A percentile compares a stretch with the other conserved stretches of the same genome.
These are phyloP conservation scores for Imbricaverruca yamaguchii DNA, from an alignment of 2,888 invertebrate species.

Conservation along the genomic window DNA sequence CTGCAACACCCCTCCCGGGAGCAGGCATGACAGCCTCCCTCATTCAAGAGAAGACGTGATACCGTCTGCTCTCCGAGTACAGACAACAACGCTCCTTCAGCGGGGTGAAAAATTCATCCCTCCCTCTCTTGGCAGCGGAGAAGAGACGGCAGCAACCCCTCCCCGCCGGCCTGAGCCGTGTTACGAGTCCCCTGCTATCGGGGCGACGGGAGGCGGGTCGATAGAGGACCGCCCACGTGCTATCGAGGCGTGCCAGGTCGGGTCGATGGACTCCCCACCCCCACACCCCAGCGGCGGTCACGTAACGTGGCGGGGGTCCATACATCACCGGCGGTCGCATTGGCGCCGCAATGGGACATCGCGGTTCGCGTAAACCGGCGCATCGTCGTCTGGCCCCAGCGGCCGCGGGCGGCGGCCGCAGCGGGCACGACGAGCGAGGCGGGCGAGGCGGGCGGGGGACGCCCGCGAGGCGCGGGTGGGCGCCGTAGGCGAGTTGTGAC, in stretches of 20 bases:
- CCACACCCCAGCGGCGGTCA: not conserved
- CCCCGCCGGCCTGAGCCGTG: no score
- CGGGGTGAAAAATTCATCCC: no score
- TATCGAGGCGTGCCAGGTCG: not conserved
- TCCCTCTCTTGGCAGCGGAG: no score
- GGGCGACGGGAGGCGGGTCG: not conserved
- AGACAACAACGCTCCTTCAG: no score
- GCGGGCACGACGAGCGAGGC: not conserved
- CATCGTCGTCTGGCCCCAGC: not conserved
- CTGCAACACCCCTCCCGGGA: no score
- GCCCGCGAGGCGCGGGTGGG: no score
- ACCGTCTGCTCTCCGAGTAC: no score
- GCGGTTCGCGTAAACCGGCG: not conserved
- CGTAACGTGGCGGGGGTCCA: not conserved
- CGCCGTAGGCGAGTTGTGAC: no score
- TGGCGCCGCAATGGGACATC: not conserved
- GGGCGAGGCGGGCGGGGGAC: not conserved
- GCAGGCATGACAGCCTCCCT: no score
- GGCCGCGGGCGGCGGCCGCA: not conserved
- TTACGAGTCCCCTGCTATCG: not conserved
- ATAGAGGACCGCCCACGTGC: not conserved
- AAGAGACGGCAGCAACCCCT: no score
- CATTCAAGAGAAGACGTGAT: no score
- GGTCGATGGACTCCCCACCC: not conserved
- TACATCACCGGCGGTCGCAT: not conserved